Conservation (phyloP, 2,113 vertebrate genomes). For the Chaenogobius annularis region DNA sequence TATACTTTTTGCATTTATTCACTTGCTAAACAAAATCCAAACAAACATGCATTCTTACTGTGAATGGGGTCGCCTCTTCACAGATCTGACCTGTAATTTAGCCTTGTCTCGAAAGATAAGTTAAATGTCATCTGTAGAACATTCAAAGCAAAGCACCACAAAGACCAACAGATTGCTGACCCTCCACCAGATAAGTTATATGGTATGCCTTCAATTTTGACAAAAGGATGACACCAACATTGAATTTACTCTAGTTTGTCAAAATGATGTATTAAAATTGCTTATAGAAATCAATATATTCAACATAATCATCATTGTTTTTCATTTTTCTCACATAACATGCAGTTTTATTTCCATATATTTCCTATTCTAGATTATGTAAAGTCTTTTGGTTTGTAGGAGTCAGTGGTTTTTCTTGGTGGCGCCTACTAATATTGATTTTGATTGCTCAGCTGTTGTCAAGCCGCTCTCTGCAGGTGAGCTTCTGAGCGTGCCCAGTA, state of each 20-base stretch:
- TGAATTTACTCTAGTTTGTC: background rate
- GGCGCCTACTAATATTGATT: conserved; percentile 26
- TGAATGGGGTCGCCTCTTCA: background rate
- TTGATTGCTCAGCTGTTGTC: conserved; percentile 42
- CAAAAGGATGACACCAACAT: background rate
- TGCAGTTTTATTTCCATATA: background rate
- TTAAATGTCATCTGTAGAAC: too few species aligned
- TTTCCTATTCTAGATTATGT: background rate
- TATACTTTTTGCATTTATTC: too few species aligned
- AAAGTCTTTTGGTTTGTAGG: background rate
- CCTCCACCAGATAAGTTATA: background rate
- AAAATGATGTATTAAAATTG: background rate
- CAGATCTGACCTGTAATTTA: background rate
- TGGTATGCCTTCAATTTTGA: background rate
- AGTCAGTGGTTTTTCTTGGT: conserved; percentile 35
- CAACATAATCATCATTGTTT: background rate
- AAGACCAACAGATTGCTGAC: background rate
- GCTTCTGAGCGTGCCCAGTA: conserved; percentile 18
- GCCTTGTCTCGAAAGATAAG: too few species aligned
- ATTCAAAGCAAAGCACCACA: background rate
- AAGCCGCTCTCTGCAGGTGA: conserved; percentile 52
- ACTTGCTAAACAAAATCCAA: too few species aligned
- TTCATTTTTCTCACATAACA: too few species aligned
- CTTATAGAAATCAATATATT: background rate
- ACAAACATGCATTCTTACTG: background rate